Evolutionary conservation across 1,140 invertebrate species (phyloP).

Genomic region (Oreohelix idahoensis): DNA sequence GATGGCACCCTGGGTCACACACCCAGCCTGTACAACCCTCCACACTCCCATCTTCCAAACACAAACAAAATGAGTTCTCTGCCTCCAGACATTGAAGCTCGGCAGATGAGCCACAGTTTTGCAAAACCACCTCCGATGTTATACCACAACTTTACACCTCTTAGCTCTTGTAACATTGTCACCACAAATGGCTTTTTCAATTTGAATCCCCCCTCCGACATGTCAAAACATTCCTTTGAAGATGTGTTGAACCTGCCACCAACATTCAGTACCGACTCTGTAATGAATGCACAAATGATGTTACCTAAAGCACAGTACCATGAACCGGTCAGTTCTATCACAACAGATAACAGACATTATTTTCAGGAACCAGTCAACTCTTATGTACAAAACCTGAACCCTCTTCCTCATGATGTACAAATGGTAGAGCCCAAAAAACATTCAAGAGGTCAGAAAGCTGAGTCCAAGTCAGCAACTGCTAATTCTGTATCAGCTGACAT

Average conservation of each 20-base stretch:
- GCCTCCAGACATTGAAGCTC: not conserved
- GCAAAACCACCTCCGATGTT: not conserved
- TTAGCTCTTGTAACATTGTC: not conserved
- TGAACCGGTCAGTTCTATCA: no score
- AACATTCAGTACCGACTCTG: not conserved
- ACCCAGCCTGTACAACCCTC: not conserved
- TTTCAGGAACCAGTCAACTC: conserved; percentile 3
- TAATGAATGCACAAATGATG: conserved; percentile 18
- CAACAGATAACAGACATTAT: not conserved
- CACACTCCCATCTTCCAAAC: conserved; percentile 1
- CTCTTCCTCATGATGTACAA: not conserved
- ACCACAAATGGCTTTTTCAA: not conserved
- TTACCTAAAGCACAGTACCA: conserved; percentile 15
- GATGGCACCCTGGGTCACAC: not conserved
- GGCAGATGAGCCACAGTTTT: conserved; percentile 1
- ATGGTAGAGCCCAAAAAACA: not conserved
- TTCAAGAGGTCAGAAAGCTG: not conserved
- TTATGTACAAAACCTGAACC: conserved; percentile 16
- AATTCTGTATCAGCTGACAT: not conserved
- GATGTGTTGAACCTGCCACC: conserved; percentile 5
- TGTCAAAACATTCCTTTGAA: conserved; percentile 10
- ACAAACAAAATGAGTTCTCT: not conserved
- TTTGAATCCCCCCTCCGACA: not conserved
- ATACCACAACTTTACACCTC: conserved; percentile 7
- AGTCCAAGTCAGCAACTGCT: not conserved